Conservation (phyloP, 2,888 invertebrate genomes). For the Lochmaea crataegi region DNA sequence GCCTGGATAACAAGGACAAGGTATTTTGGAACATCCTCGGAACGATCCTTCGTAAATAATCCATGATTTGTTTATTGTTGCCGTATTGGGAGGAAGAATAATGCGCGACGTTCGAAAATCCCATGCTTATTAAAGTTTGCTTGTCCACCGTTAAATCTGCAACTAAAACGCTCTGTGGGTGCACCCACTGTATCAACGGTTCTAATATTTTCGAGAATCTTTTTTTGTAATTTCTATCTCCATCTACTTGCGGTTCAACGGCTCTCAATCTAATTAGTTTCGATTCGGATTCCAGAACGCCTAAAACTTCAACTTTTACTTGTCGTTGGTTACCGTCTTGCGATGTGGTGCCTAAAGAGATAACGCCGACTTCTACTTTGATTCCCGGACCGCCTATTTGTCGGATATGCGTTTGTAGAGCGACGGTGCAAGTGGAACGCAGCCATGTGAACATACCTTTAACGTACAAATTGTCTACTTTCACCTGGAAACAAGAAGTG, state of each 20-base stretch:
- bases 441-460: conserved; percentile 78
- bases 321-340: conserved; percentile 74
- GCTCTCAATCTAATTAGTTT: conserved; percentile 82
- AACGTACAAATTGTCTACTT: conserved; percentile 78
- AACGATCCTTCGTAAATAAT: conserved; percentile 85
- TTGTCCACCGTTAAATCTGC: conserved; percentile 89
- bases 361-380: conserved; percentile 84
- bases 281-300: conserved; percentile 80
- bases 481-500: conserved; percentile 58
- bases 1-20: conserved; percentile 81
- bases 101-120: conserved; percentile 81
- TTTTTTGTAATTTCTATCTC: conserved; percentile 82
- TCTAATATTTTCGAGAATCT: conserved; percentile 85
- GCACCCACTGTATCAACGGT: conserved; percentile 82
- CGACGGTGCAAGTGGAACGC: conserved; percentile 82
- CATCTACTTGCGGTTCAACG: conserved; percentile 83
- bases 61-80: conserved; percentile 76
- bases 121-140: conserved; percentile 80
- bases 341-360: conserved; percentile 87
- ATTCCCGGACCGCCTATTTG: conserved; percentile 79
- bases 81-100: conserved; percentile 65
- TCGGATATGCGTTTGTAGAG: conserved; percentile 80
- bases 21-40: conserved; percentile 94
- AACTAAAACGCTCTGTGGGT: conserved; percentile 79
- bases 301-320: conserved; percentile 89